Evolutionary conservation across 1,140 invertebrate genomes (phyloP).

Genomic region (Drosophila tristis): DNA sequence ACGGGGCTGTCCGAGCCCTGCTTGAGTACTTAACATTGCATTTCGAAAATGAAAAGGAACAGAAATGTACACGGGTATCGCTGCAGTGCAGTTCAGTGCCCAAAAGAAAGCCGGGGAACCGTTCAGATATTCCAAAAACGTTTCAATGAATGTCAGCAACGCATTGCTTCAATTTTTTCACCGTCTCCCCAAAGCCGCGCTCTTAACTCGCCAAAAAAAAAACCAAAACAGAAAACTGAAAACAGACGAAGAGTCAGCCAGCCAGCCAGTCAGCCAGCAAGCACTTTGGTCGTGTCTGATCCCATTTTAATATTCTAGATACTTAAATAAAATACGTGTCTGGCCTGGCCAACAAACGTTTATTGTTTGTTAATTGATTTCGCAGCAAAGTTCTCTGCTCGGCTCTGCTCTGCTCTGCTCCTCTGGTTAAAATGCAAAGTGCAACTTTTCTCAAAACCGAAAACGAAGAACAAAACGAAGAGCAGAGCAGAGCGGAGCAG

Average conservation of each 20-base stretch:
- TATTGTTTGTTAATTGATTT: constrained; percentile 84
- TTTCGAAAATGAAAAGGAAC: constrained; percentile 42
- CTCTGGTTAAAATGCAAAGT: constrained; percentile 82
- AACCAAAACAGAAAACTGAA: constrained; percentile 2
- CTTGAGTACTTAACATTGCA: constrained; percentile 47
- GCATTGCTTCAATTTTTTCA: constrained; percentile 78
- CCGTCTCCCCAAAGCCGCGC: constrained; percentile 5
- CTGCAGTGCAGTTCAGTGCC: constrained; percentile 34
- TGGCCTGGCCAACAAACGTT: constrained; percentile 81
- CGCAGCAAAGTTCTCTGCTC: constrained; percentile 59
- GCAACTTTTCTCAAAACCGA: constrained; percentile 49
- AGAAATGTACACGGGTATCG: constrained; percentile 22
- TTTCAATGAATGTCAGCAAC: constrained; percentile 80
- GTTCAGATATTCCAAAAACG: constrained; percentile 78
- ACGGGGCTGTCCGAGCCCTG: constrained; percentile 33
- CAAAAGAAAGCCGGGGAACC: constrained; percentile 60
- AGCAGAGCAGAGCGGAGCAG: constrained; percentile 17
- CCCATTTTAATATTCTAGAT: constrained; percentile 84
- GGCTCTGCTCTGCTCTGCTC: too few relatives aligned
- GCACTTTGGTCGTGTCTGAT: constrained; percentile 72
- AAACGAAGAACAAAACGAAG: constrained; percentile 4
- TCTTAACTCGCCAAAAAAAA: constrained; percentile 7
- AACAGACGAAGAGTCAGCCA: too few relatives aligned
- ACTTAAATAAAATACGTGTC: constrained; percentile 83
- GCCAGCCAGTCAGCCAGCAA: too few relatives aligned